A percentile compares a stretch with the other conserved stretches of the same genome.
These are phyloP conservation scores for Psylliodes chrysocephalus DNA, from an alignment of 2,888 invertebrate genomes.

Conservation along the genomic window DNA sequence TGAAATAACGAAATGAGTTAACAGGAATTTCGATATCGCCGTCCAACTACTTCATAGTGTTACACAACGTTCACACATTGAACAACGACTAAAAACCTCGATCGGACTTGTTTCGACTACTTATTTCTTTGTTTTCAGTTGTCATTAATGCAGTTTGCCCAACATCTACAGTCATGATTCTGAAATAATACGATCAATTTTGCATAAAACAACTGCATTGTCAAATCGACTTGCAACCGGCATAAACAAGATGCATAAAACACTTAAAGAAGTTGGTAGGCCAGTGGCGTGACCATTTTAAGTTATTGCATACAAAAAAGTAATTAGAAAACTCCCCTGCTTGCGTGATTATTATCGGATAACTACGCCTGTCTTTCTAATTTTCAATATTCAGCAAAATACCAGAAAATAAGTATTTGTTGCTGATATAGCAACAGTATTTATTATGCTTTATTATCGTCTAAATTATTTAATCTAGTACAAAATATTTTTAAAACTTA, in stretches of 20 bases:
- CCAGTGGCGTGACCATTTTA: no score
- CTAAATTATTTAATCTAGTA: no score
- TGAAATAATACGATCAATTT: conserved; percentile 30
- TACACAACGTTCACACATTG: conserved; percentile 14
- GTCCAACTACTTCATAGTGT: neutral
- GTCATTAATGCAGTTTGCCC: conserved; percentile 19
- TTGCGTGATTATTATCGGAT: no score
- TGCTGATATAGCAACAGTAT: no score
- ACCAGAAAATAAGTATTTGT: no score
- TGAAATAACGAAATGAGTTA: neutral
- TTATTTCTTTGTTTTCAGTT: conserved; percentile 12
- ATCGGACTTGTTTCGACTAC: neutral
- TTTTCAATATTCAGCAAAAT: no score
- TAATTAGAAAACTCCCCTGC: no score
- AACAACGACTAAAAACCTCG: neutral
- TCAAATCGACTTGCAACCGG: conserved; percentile 21
- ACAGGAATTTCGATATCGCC: neutral
- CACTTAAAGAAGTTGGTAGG: neutral
- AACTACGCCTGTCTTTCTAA: no score
- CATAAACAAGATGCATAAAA: conserved; percentile 10
- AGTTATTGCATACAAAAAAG: no score
- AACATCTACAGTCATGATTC: conserved; percentile 29
- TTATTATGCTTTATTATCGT: no score
- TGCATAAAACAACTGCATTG: conserved; percentile 34
- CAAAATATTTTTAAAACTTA: no score